Conservation (phyloP, 2,888 invertebrate genomes). For the Phorcus lineatus region DNA sequence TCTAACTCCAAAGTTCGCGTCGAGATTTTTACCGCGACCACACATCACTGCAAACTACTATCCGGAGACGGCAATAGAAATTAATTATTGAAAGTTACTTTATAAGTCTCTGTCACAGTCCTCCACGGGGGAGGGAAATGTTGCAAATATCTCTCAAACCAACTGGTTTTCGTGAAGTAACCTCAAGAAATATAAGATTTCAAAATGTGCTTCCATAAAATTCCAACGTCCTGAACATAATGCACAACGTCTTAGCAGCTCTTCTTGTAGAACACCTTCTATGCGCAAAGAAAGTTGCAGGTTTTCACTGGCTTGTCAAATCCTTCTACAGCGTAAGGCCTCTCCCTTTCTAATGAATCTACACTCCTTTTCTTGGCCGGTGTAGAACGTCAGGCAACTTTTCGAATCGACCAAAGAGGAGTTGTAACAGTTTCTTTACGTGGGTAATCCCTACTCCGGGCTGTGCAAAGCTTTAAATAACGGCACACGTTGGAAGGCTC, state of each 20-base stretch:
- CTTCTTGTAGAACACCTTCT: neutral
- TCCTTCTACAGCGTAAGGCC: neutral
- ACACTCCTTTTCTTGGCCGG: conserved; percentile 1
- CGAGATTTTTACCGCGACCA: too few species aligned
- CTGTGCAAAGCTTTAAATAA: conserved; percentile 24
- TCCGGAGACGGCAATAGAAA: too few species aligned
- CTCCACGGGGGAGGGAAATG: too few species aligned
- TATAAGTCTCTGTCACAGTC: too few species aligned
- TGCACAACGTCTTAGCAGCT: conserved; percentile 5
- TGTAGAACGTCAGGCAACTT: conserved; percentile 3
- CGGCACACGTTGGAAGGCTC: conserved; percentile 21
- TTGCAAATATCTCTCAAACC: too few species aligned
- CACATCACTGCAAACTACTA: too few species aligned
- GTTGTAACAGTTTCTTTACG: conserved; percentile 18
- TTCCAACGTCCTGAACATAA: neutral
- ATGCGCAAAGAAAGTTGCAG: neutral
- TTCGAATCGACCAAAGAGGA: neutral
- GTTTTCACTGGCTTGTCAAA: conserved; percentile 2
- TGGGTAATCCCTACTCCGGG: conserved; percentile 5
- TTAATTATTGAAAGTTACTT: too few species aligned
- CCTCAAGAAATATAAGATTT: neutral
- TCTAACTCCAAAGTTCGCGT: too few species aligned
- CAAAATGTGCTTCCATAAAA: neutral
- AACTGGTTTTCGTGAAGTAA: too few species aligned
- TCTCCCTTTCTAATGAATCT: neutral